Conservation (phyloP, 1,140 invertebrate genomes). For the Zelostemma sp. region DNA sequence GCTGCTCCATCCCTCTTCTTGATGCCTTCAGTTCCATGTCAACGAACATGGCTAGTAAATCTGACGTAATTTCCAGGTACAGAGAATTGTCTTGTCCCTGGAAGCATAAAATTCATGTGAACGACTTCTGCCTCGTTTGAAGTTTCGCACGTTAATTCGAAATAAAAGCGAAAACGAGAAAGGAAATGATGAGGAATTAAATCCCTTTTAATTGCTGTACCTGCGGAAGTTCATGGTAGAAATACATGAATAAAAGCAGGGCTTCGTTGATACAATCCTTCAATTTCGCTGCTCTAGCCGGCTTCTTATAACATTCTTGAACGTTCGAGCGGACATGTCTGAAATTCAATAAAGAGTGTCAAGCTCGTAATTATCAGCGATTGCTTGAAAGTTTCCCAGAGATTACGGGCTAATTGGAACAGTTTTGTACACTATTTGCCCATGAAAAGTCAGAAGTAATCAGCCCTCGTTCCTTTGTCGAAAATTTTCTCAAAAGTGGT, state of each 20-base stretch:
- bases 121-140: no score
- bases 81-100: constrained; percentile 58
- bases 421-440: no score
- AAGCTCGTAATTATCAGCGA: no score
- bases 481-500: no score
- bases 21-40: constrained; percentile 69
- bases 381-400: no score
- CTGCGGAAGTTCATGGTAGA: constrained; percentile 62
- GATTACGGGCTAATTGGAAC: no score
- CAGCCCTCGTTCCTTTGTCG: no score
- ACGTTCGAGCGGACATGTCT: constrained; percentile 63
- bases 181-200: neutral
- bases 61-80: constrained; percentile 69
- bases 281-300: constrained; percentile 62
- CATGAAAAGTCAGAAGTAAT: no score
- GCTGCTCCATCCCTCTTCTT: constrained; percentile 59
- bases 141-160: no score
- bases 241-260: constrained; percentile 67
- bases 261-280: constrained; percentile 65
- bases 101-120: no score
- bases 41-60: constrained; percentile 67
- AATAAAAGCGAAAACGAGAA: constrained; percentile 1
- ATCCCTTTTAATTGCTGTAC: no score
- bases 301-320: constrained; percentile 63
- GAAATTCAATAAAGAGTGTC: constrained; percentile 43